phyloP scores from a whole-genome alignment of 2,113 vertebrate genomes.

The Corythornis vintsioides region DNA sequence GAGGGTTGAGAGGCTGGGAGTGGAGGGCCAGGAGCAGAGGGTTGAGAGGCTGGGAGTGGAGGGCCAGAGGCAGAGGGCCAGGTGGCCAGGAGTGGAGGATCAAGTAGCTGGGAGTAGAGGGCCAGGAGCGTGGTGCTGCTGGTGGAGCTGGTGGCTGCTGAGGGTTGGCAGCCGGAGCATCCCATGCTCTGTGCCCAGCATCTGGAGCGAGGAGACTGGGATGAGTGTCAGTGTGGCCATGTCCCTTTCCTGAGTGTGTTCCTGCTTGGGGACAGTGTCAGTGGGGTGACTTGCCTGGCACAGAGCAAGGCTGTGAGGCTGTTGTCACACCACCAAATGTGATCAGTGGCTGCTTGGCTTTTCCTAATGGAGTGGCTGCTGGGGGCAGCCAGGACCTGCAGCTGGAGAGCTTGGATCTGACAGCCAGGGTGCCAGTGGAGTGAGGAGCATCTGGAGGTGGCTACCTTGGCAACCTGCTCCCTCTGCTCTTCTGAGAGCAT shows the following conservation, averaged over 20 bases:
- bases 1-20: no score
- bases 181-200: fast-evolving
- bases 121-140: not conserved
- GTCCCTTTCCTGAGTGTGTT: not conserved
- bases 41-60: no score
- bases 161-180: not conserved
- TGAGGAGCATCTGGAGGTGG: not conserved
- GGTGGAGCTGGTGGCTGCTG: not conserved
- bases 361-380: not conserved
- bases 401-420: not conserved
- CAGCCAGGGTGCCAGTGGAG: fast-evolving
- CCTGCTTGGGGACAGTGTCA: not conserved
- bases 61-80: no score
- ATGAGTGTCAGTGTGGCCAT: not conserved
- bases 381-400: not conserved
- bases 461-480: not conserved
- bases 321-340: fast-evolving
- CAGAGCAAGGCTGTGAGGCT: not conserved
- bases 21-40: no score
- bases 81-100: no score
- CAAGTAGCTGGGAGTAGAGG: no score
- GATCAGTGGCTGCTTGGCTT: not conserved
- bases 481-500: fast-evolving
- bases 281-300: not conserved
- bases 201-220: not conserved